phyloP scores from a whole-genome alignment of 2,113 vertebrate species.

The Girardinichthys multiradiatus region DNA sequence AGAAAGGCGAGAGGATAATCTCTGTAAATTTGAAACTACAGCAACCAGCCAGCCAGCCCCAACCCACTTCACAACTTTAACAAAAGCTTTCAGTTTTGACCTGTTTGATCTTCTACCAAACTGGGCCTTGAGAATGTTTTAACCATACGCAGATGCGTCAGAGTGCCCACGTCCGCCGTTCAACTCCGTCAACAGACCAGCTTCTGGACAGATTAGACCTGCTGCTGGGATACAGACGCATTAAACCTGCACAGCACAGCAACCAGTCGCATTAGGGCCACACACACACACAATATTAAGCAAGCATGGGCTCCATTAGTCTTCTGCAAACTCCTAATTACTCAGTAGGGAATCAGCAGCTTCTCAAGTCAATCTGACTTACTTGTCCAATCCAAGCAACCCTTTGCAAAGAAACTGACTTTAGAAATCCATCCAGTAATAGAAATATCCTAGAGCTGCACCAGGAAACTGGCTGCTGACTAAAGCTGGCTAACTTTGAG shows the following conservation, averaged over 20 bases:
- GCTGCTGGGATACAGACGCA: slow-evolving; percentile 70
- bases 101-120: not conserved
- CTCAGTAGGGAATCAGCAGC: slow-evolving; percentile 42
- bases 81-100: slow-evolving; percentile 23
- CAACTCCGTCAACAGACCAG: slow-evolving; percentile 52
- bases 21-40: not conserved
- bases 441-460: not conserved
- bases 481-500: not conserved
- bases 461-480: not conserved
- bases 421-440: not conserved
- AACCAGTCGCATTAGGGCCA: slow-evolving; percentile 63
- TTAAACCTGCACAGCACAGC: slow-evolving; percentile 67
- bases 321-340: slow-evolving; percentile 56
- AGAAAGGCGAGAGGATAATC: not conserved
- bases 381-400: slow-evolving; percentile 42
- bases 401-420: not conserved
- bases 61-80: slow-evolving; percentile 11
- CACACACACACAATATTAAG: slow-evolving; percentile 44
- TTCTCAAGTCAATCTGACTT: slow-evolving; percentile 30
- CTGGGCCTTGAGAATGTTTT: slow-evolving; percentile 44
- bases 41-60: not conserved
- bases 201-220: slow-evolving; percentile 64
- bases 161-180: slow-evolving; percentile 40
- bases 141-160: slow-evolving; percentile 71
- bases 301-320: slow-evolving; percentile 48